Percentiles rank a stretch among this genome's conserved stretches.
Conservation (phyloP, 64 coral and sea anemone species). For the Montipora cactus region DNA sequence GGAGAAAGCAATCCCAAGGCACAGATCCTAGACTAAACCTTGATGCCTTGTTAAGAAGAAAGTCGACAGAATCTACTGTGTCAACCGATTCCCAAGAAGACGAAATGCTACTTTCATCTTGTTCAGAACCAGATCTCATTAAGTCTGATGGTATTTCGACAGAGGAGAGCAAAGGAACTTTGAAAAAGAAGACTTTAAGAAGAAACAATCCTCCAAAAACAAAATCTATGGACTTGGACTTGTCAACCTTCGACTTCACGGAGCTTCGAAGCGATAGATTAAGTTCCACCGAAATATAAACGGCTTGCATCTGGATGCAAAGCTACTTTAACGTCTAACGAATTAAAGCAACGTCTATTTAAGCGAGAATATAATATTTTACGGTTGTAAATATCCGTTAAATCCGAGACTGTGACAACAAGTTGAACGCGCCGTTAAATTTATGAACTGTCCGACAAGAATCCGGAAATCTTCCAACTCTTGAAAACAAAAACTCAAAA, state of each 20-base stretch:
- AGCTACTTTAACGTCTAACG: not conserved
- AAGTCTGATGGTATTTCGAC: not conserved
- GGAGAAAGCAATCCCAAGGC: conserved; percentile 14
- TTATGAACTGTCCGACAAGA: not conserved
- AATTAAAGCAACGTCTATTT: conserved; percentile 4
- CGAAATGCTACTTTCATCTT: conserved; percentile 1
- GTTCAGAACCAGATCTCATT: not conserved
- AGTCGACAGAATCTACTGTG: not conserved
- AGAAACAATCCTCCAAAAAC: conserved; percentile 1
- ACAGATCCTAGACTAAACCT: conserved; percentile 1
- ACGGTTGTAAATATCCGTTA: conserved; percentile 31
- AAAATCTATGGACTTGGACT: conserved; percentile 14
- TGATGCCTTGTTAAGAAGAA: not conserved
- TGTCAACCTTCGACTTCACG: conserved; percentile 19
- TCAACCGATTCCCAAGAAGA: conserved; percentile 2
- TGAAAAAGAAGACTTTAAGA: not conserved
- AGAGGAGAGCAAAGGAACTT: not conserved
- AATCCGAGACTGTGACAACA: not conserved
- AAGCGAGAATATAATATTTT: conserved; percentile 18
- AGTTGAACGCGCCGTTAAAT: not conserved
- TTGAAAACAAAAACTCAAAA: not conserved
- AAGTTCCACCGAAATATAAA: conserved; percentile 34
- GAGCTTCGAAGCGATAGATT: conserved; percentile 24
- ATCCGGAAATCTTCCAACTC: not conserved
- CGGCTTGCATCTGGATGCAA: not conserved